Evolutionary conservation across 2,888 invertebrate genomes (phyloP), one percentile per base, ranked within the genome.

Genomic region (Drosophila phalerata): DNA sequence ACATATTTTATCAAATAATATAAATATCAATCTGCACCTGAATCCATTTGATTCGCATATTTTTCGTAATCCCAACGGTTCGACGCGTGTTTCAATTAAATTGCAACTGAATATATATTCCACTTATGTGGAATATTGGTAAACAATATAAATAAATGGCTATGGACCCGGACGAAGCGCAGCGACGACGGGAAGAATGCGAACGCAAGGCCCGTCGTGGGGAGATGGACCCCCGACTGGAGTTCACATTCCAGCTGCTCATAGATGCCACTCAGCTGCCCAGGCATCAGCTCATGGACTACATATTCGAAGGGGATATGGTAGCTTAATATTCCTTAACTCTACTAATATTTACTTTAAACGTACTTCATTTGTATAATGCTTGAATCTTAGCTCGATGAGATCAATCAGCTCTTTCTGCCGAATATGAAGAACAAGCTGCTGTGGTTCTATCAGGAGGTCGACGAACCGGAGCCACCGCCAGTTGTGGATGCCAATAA

Each of bases 201-300:
- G 97, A 97, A 93, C 94, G 97, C 84, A 97, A 97, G 91, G 97
- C 97, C 13, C 94, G 97, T 63, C 94, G 97, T 65, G 97, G 97
- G 93, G 97, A 97, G 92, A 97, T 97, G 96, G 97, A 97, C 93
- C 97, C 97, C 89, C 94, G 97, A 71, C 93, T 97, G 94, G 97
- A 97, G 93, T 97, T 97, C 93, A 96, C 97, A 67, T 97, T 97
- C 93, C 97, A 97, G 91, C 94, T 97, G 53, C 94, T 97, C 77
- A 96, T 97, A 91, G 97, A 97, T 88, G 96, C 96, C 56, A 97
- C 97, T 0, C 96, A 96, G 15, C 93, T 97, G 55, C 95, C 96
- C 0, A 93, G 97, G 32, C 96, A 97, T 92, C 96, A 97, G 88
- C 96, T 97, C 73, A 97, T 97, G 97, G 97, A 97, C 92, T 96